Evolutionary conservation across 1,140 invertebrate genomes (phyloP), one percentile per base, ranked within the genome.

Genomic region (Procambarus clarkii): DNA sequence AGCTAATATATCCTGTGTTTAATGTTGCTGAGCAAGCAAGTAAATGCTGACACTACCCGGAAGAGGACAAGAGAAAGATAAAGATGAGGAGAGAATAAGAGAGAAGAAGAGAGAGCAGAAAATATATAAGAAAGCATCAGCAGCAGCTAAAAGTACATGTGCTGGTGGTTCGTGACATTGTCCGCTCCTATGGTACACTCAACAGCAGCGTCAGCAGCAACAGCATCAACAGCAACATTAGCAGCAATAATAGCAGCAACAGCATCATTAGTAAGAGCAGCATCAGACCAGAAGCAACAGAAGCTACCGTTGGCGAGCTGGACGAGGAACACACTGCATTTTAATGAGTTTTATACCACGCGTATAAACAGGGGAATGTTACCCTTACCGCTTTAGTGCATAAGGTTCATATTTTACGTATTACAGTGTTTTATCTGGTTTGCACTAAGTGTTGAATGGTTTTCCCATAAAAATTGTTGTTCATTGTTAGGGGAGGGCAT

Each of bases 371-470:
- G 86, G 86, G 86, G 86, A 88, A 88, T 45, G 69, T 88, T 88
- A 88, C 86, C 86, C 86, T 88, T 88, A 88, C 78, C 86, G 79
- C 86, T 88, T 81, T 88, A 88, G 86, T 88, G 86, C 86, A 81
- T 88, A 88, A 88, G 78, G 86, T 81, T 88, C 86, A 88, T 88
- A 81, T 81, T 88, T 88, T 81, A 86, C 74, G 85, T 86, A 77
- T 82, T 88, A 81, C 58, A 45, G 86, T 88, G 78, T 88, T 71
- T 88, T 88, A 81, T 88, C 86, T 88, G 86, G 86, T 88, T 88
- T 88, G 86, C 79, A 88, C 86, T 88, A 82, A 88, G 86, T 88
- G 86, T 88, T 88, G 86, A 81, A 88, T 88, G 78, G 86, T 88
- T 88, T 54, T 81, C 78, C 86, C 79, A 54, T 88, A 46, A 88